Evolutionary conservation across 2,888 invertebrate genomes (phyloP).

Genomic region (Dione vanillae): DNA sequence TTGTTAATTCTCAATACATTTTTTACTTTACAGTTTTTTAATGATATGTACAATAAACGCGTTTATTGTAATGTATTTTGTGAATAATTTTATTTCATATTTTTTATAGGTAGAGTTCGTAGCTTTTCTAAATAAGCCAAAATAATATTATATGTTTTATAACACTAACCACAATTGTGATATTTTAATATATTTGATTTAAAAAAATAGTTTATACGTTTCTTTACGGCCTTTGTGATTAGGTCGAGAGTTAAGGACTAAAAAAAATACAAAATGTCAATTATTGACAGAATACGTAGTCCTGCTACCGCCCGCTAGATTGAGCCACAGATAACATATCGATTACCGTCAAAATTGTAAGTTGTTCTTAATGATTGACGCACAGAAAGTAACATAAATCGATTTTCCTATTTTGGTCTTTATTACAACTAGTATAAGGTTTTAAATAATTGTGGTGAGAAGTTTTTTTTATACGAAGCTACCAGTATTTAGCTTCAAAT

Average conservation of each 20-base stretch:
- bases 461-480: slow-evolving; percentile 53
- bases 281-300: slow-evolving; percentile 47
- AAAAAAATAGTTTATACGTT: not conserved
- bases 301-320: slow-evolving; percentile 72
- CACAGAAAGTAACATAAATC: slow-evolving; percentile 62
- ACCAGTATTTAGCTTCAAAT: slow-evolving; percentile 66
- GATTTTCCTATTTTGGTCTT: slow-evolving; percentile 21
- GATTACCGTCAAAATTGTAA: slow-evolving; percentile 65
- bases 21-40: not conserved
- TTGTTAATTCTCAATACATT: not conserved
- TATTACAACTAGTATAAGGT: slow-evolving; percentile 53
- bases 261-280: slow-evolving; percentile 14
- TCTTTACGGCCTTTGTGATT: not conserved
- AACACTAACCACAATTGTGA: not conserved
- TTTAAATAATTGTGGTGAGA: slow-evolving; percentile 38
- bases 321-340: slow-evolving; percentile 69
- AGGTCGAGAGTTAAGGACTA: not conserved
- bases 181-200: not conserved
- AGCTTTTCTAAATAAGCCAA: not conserved
- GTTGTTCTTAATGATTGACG: slow-evolving; percentile 65
- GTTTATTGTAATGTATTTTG: not conserved
- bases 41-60: not conserved
- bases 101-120: not conserved
- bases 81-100: not conserved
- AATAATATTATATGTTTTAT: too few relatives aligned